Base-by-base conservation (phyloP, 2,797 vertebrate genomes). In the Leptodactylus fallax region DNA sequence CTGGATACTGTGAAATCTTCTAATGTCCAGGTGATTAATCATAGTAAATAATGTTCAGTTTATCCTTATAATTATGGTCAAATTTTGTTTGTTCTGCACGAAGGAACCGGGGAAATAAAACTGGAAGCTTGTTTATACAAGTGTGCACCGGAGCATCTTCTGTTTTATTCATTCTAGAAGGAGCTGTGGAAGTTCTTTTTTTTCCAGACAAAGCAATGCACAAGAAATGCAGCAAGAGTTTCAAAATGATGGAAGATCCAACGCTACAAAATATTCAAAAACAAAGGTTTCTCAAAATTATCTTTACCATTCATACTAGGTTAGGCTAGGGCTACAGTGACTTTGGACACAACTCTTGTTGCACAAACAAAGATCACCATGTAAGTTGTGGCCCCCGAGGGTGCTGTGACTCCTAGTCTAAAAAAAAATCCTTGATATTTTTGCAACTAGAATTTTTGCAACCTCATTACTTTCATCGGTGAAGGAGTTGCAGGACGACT, bases 1-100 rank as follows among this genome's bases (percentile, higher is more conserved):
- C 61, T 81, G 78, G 78, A 88, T 88, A 74, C 78, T 51, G 83
- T 88, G 69, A 85, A 88, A 56, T 88, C 87, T 85, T 85, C 83
- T 88, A 88, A 88, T 85, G 87, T 88, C 87, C 83, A 81, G 78
- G 87, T 85, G 79, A 88, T 88, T 88, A 79, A 88, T 88, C 83
- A 88, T 85, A 47, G 56, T 88, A 88, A 88, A 88, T 81, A 88
- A 85, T 88, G 83, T 81, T 56, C 87, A 74, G 78, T 88, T 88
- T 85, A 85, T 85, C 65, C 78, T 81, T 85, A 74, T 88, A 88
- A 85, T 88, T 88, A 88, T 85, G 27, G 77, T 74, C 85, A 85
- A 74, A 85, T 76, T 86, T 71, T 85, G 87, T 85, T 88, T 88
- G 83, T 74, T 84, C 83, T 80, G 76, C 49, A 49, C 87, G 45